A percentile compares a stretch with the other conserved stretches of the same genome.
phyloP scores from a whole-genome alignment of 2,113 vertebrate species.

The Tetrao urogallus region DNA sequence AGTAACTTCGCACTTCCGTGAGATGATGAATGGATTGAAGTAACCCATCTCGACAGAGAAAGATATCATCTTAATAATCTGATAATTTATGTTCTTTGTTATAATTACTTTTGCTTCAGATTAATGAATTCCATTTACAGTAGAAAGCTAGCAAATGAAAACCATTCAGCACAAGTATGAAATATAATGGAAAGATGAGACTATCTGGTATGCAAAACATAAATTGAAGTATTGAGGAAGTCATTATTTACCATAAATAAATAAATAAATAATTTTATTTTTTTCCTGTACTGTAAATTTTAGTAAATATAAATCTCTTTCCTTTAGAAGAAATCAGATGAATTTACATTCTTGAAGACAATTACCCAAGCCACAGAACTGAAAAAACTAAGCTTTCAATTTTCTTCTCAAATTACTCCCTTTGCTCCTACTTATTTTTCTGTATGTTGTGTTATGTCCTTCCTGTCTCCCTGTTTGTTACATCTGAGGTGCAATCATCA shows the following conservation, averaged over 20 bases:
- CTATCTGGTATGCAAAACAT: background rate
- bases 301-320: background rate
- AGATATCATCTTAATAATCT: constrained; percentile 65
- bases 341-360: constrained; percentile 33
- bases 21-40: constrained; percentile 51
- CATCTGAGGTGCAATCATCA: background rate
- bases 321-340: background rate
- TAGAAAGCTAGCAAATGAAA: constrained; percentile 60
- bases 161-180: constrained; percentile 11
- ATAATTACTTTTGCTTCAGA: constrained; percentile 69
- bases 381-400: constrained; percentile 10
- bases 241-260: background rate
- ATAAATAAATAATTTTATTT: background rate
- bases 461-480: background rate
- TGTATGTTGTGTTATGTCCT: background rate
- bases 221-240: constrained; percentile 35
- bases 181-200: constrained; percentile 51
- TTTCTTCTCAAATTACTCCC: constrained; percentile 1
- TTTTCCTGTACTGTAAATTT: background rate
- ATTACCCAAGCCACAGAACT: constrained; percentile 18
- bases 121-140: constrained; percentile 71
- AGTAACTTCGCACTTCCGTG: constrained; percentile 4
- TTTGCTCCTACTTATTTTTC: constrained; percentile 13
- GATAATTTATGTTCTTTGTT: constrained; percentile 66
- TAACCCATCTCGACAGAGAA: constrained; percentile 51